phyloP scores from a whole-genome alignment of 2,113 vertebrate genomes.

The Empidonax traillii region DNA sequence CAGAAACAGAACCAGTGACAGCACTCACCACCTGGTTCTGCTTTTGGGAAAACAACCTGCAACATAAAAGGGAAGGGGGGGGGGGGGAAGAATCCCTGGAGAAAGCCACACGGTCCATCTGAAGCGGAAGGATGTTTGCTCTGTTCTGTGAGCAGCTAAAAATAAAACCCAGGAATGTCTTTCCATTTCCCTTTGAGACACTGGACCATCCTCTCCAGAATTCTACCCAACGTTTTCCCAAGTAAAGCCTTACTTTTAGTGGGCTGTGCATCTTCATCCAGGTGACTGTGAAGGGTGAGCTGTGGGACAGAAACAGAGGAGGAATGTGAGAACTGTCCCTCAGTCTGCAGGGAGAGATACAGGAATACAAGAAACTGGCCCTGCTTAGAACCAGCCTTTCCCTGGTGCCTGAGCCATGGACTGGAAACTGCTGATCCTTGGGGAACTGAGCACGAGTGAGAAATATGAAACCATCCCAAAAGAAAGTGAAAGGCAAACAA shows the following conservation, averaged over 20 bases:
- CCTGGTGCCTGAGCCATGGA: neutral
- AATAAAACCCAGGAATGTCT: neutral
- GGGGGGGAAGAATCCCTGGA: neutral
- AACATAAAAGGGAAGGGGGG: neutral
- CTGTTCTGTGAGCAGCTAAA: neutral
- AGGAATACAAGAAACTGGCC: neutral
- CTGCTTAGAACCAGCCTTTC: rapidly evolving
- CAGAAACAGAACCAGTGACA: neutral
- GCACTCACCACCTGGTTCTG: neutral
- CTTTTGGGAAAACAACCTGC: neutral
- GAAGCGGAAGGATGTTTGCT: neutral
- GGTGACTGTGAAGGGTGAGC: slow-evolving; percentile 58
- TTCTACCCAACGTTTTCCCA: neutral
- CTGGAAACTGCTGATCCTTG: neutral
- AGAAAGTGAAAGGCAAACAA: neutral
- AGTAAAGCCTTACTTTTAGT: slow-evolving; percentile 63
- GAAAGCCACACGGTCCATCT: neutral
- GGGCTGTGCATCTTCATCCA: slow-evolving; percentile 45
- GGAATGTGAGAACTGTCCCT: neutral
- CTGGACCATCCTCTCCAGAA: neutral
- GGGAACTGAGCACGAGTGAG: neutral
- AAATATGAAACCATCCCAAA: neutral
- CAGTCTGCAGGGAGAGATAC: neutral
- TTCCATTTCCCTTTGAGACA: neutral
- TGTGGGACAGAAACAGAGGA: slow-evolving; percentile 41